Evolutionary conservation across 2,888 invertebrate species (phyloP), one percentile per base, ranked within the genome.

Genomic region (Cinara cedri): DNA sequence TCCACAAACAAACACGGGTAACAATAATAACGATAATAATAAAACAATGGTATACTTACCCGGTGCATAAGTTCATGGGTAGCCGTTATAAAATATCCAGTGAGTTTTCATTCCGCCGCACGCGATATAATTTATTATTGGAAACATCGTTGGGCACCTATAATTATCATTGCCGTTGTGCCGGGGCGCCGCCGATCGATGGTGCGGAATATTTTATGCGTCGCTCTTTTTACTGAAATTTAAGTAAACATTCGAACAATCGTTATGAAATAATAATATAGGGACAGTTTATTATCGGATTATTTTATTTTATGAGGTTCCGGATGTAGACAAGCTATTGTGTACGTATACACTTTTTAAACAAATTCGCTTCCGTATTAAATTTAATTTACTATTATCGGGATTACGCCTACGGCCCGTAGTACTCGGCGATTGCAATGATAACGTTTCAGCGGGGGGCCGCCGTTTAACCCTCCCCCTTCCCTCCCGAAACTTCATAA

Each of bases 161-260:
- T 44, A 34, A 21, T 63, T 63, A 49, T 11, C 16, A 34, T 62
- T 24, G n/a, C n/a, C n/a, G 46, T 21, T 16, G 9, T 21, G 16
- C 3, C 46, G 8, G 4, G 19, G 19, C 13, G 44, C 21, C 8
- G 21, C 14, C 21, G 6, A 10, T 71, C 16, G 55, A 44, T 55
- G 44, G 24, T 55, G 4, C 1, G 11, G 16, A 55, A 14, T 44
- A n/a, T 44, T 14, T 34, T 34, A 44, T 16, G 10, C n/a, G n/a
- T 34, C 3, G 34, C 44, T 19, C n/a, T 46, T 13, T 46, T 14
- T 44, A 6, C 42, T 19, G 6, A 42, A 55, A 71, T 44, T n/a
- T 24, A 11, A 44, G 44, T 44, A 57, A 24, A 71, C 13, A 71
- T 71, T 71, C 44, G 4, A 57, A 71, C 44, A 57, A 44, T 71